phyloP scores from a whole-genome alignment of 2,888 invertebrate species.

The Kryphioiulus occultus region DNA sequence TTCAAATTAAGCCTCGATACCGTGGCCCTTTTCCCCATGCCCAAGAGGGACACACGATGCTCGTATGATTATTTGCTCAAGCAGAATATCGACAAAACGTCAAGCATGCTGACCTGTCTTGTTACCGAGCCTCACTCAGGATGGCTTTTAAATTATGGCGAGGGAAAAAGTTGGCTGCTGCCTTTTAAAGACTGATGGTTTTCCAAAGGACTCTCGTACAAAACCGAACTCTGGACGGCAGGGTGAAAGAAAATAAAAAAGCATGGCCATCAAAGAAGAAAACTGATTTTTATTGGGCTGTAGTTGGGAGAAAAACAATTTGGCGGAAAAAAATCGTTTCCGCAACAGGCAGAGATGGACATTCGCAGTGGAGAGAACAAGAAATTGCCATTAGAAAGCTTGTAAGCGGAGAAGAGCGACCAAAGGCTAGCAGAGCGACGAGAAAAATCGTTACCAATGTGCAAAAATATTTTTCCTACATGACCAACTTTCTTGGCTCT shows the following conservation, averaged over 20 bases:
- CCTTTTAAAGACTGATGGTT: constrained; percentile 17
- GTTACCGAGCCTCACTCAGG: constrained; percentile 7
- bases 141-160: constrained; percentile 9
- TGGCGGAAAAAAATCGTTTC: constrained; percentile 17
- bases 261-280: constrained; percentile 8
- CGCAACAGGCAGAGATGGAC: constrained; percentile 23
- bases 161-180: not conserved
- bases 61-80: constrained; percentile 9
- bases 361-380: not conserved
- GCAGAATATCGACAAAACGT: constrained; percentile 15
- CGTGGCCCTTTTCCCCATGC: not conserved
- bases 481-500: not conserved
- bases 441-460: not conserved
- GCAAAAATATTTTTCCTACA: not conserved
- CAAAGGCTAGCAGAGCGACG: not conserved
- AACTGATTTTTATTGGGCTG: constrained; percentile 23
- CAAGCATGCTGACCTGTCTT: constrained; percentile 1
- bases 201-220: not conserved
- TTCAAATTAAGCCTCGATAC: constrained; percentile 18
- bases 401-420: not conserved
- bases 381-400: constrained; percentile 23
- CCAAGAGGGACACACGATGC: constrained; percentile 9
- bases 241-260: constrained; percentile 16
- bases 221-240: not conserved
- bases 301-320: constrained; percentile 23